phyloP scores from a whole-genome alignment of 2,797 vertebrate species.

The Trematomus bernacchii region DNA sequence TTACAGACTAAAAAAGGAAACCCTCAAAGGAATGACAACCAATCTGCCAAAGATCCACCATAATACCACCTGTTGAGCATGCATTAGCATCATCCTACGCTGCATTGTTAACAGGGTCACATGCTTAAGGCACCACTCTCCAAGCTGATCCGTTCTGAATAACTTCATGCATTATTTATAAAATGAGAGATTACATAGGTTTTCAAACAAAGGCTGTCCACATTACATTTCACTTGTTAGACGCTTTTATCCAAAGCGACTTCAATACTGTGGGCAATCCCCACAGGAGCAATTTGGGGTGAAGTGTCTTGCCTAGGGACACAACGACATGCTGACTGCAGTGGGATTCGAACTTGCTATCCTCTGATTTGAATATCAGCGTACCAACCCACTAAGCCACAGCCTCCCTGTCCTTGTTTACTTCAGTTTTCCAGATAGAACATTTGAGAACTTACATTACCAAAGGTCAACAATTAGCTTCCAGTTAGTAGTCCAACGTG shows the following conservation, averaged over 20 bases:
- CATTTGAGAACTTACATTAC: conserved; percentile 27
- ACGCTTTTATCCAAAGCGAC: too few relatives aligned
- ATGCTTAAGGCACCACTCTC: conserved; percentile 17
- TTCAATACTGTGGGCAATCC: too few relatives aligned
- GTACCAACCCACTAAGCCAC: too few relatives aligned
- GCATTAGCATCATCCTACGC: conserved; percentile 11
- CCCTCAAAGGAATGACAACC: conserved; percentile 14
- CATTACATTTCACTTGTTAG: too few relatives aligned
- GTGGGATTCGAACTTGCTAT: too few relatives aligned
- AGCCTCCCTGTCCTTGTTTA: not conserved
- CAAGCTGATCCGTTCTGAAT: conserved; percentile 45
- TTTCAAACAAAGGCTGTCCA: conserved; percentile 9
- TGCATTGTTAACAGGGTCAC: conserved; percentile 37
- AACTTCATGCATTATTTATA: conserved; percentile 41
- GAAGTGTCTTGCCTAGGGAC: too few relatives aligned
- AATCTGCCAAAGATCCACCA: conserved; percentile 36
- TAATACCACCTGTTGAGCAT: conserved; percentile 35
- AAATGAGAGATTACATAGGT: conserved; percentile 9
- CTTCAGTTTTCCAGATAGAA: not conserved
- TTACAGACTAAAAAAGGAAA: conserved; percentile 20
- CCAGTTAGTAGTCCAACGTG: conserved; percentile 35
- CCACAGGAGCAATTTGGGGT: too few relatives aligned
- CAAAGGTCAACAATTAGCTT: conserved; percentile 49
- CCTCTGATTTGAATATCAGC: too few relatives aligned
- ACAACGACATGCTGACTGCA: too few relatives aligned